Evolutionary conservation across 2,888 invertebrate species (phyloP).

Genomic region (Oscheius myriophilus): DNA sequence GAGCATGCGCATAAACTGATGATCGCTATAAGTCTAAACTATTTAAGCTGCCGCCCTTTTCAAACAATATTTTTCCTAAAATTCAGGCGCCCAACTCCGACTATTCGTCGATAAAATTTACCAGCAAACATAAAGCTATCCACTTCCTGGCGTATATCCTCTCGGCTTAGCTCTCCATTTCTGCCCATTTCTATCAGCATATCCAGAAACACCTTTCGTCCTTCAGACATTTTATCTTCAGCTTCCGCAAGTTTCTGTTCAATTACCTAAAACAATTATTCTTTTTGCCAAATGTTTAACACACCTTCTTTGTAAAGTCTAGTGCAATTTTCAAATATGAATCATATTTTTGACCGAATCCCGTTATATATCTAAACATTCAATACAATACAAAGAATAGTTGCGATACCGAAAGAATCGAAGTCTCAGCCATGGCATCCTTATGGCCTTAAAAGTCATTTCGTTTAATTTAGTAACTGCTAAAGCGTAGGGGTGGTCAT

Average conservation of each 20-base stretch:
- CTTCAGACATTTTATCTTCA: background rate
- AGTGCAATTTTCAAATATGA: constrained; percentile 51
- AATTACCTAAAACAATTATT: constrained; percentile 21
- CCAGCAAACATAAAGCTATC: constrained; percentile 74
- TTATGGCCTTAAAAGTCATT: constrained; percentile 57
- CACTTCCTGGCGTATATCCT: constrained; percentile 74
- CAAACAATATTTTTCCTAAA: no score
- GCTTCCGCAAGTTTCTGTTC: constrained; percentile 41
- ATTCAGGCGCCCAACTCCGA: no score
- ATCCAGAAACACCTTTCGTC: constrained; percentile 72
- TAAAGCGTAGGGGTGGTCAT: constrained; percentile 27
- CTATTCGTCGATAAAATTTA: no score
- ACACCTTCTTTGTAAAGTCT: constrained; percentile 61
- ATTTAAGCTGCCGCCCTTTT: no score
- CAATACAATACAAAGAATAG: background rate
- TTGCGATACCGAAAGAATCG: constrained; percentile 75
- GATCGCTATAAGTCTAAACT: no score
- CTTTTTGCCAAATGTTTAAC: background rate
- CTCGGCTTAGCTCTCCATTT: constrained; percentile 67
- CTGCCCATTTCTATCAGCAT: constrained; percentile 68
- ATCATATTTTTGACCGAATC: constrained; percentile 69
- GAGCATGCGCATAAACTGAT: no score
- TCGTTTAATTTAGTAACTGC: constrained; percentile 25
- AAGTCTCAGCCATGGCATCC: constrained; percentile 76
- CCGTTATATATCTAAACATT: constrained; percentile 72